Evolutionary conservation across 2,797 vertebrate species (phyloP).

Genomic region (Menidia menidia): DNA sequence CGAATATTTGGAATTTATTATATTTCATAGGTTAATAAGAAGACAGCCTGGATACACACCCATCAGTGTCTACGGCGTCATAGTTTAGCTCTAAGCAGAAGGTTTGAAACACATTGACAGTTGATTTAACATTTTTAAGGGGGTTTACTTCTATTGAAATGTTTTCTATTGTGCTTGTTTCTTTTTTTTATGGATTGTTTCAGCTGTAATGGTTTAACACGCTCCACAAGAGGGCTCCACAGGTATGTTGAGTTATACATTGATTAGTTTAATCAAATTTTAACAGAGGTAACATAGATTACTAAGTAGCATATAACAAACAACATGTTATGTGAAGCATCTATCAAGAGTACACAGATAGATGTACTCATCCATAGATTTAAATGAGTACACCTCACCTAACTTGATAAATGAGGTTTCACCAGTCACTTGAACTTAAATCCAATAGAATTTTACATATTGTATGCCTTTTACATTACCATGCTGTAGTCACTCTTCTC

Average conservation of each 20-base stretch:
- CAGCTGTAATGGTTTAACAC: neutral
- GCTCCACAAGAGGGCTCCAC: neutral
- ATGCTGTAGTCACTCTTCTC: neutral
- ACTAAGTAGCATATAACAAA: neutral
- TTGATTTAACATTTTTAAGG: neutral
- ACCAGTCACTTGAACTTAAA: constrained; percentile 15
- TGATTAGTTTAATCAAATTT: too few species aligned
- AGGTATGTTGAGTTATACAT: too few species aligned
- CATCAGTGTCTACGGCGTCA: too few species aligned
- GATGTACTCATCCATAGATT: too few species aligned
- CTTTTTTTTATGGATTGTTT: neutral
- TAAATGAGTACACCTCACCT: too few species aligned
- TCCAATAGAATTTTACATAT: neutral
- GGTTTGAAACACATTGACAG: neutral
- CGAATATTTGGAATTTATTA: constrained; percentile 19
- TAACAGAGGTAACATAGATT: neutral
- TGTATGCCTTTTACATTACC: neutral
- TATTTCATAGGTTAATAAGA: neutral
- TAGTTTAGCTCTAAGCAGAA: neutral
- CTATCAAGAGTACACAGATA: neutral
- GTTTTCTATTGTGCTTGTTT: neutral
- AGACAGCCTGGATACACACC: too few species aligned
- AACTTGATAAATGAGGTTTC: neutral
- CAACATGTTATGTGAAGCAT: neutral
- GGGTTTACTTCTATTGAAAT: neutral